phyloP scores from a whole-genome alignment of 2,888 invertebrate genomes.

The Cataglyphis cursor region DNA sequence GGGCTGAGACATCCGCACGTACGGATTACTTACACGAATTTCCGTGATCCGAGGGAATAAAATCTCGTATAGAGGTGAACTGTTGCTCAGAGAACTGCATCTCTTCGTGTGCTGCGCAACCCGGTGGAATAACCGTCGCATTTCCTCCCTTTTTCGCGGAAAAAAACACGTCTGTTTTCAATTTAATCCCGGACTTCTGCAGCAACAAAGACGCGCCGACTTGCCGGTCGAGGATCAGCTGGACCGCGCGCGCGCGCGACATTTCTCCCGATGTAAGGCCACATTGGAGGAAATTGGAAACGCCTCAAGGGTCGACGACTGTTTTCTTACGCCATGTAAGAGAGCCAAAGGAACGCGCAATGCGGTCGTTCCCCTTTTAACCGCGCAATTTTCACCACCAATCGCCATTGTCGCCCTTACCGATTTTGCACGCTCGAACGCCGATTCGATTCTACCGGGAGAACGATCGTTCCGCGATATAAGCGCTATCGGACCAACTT shows the following conservation, averaged over 20 bases:
- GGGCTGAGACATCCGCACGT: constrained; percentile 10
- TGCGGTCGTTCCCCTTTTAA: constrained; percentile 18
- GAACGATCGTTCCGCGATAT: constrained; percentile 13
- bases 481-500: constrained; percentile 21
- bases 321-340: not conserved
- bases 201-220: constrained; percentile 9
- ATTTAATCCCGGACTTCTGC: constrained; percentile 49
- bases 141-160: constrained; percentile 7
- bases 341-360: not conserved
- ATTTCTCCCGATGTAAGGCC: constrained; percentile 39
- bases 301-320: constrained; percentile 17
- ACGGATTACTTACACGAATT: constrained; percentile 35
- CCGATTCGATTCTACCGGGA: constrained; percentile 23
- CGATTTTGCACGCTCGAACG: constrained; percentile 5
- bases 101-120: not conserved
- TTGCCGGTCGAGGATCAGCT: constrained; percentile 27
- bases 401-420: not conserved
- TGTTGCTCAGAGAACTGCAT: not conserved
- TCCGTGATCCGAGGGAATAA: constrained; percentile 28
- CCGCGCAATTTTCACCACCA: constrained; percentile 34
- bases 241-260: not conserved
- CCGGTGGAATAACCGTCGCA: constrained; percentile 26
- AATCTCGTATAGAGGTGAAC: constrained; percentile 19
- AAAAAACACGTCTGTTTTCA: constrained; percentile 45
- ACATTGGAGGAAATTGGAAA: constrained; percentile 52